These are phyloP conservation scores for Stenurella melanura DNA, from an alignment of 2,888 invertebrate species.

Conservation along the genomic window DNA sequence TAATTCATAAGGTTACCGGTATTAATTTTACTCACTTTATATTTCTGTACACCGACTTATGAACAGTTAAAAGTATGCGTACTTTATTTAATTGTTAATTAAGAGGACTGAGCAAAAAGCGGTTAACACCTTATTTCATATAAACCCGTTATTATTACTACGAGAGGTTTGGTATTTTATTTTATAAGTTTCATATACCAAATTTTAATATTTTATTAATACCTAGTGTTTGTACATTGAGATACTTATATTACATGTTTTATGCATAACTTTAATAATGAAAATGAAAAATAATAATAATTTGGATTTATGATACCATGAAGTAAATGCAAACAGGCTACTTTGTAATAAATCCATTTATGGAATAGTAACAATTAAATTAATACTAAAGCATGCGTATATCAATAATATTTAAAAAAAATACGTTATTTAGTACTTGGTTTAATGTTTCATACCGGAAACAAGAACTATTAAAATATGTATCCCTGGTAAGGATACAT, in stretches of 20 bases:
- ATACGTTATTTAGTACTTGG: not conserved
- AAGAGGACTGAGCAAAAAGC: not conserved
- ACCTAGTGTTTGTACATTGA: too few species aligned
- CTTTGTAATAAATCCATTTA: not conserved
- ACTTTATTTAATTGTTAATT: not conserved
- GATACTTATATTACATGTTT: too few species aligned
- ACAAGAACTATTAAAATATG: not conserved
- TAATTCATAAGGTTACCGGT: not conserved
- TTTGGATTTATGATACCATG: too few species aligned
- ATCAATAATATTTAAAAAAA: not conserved
- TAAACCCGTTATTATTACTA: not conserved
- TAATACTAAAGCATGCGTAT: not conserved
- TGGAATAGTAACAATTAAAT: not conserved
- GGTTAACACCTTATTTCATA: not conserved
- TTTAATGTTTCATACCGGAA: not conserved
- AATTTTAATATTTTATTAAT: too few species aligned
- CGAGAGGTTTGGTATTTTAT: not conserved
- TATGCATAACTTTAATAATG: too few species aligned
- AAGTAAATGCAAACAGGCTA: too few species aligned
- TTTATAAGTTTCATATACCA: not conserved
- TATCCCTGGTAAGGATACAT: not conserved
- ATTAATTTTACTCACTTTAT: not conserved
- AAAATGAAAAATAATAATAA: too few species aligned
- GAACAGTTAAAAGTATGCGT: not conserved
- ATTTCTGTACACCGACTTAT: too few species aligned